Evolutionary conservation across 2,888 invertebrate genomes (phyloP).

Genomic region (Cerceris rybyensis): DNA sequence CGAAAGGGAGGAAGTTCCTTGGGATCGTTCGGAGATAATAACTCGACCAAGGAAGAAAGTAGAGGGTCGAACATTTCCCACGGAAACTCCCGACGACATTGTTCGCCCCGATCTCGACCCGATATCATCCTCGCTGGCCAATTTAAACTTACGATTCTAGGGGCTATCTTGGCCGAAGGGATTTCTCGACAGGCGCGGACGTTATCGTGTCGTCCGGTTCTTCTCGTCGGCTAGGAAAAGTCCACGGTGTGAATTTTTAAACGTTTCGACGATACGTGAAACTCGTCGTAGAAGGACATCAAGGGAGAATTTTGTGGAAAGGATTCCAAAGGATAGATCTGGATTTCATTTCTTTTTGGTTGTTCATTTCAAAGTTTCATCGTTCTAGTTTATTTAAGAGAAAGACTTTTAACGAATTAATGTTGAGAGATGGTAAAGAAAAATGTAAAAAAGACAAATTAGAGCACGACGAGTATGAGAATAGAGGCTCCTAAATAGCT

Average conservation of each 20-base stretch:
- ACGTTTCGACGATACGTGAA: not conserved
- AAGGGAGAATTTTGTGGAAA: too few species aligned
- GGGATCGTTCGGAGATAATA: constrained; percentile 39
- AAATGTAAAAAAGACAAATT: not conserved
- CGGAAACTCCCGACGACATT: constrained; percentile 41
- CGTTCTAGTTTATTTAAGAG: too few species aligned
- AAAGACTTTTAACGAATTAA: too few species aligned
- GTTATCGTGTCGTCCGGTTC: constrained; percentile 39
- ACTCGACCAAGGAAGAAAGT: constrained; percentile 58
- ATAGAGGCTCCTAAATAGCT: too few species aligned
- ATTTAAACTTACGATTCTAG: constrained; percentile 69
- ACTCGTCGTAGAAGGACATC: not conserved
- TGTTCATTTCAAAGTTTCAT: not conserved
- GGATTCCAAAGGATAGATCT: not conserved
- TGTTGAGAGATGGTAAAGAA: too few species aligned
- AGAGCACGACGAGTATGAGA: not conserved
- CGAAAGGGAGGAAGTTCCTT: constrained; percentile 2
- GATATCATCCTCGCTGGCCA: constrained; percentile 62
- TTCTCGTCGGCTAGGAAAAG: constrained; percentile 11
- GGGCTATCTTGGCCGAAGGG: constrained; percentile 51
- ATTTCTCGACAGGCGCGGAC: constrained; percentile 33
- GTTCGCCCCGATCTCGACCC: constrained; percentile 44
- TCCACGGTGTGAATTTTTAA: not conserved
- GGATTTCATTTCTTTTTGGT: not conserved
- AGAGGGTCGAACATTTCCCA: constrained; percentile 34